Evolutionary conservation across 2,888 invertebrate genomes (phyloP), one percentile per base, ranked within the genome.

Genomic region (Nephrotoma appendiculata): DNA sequence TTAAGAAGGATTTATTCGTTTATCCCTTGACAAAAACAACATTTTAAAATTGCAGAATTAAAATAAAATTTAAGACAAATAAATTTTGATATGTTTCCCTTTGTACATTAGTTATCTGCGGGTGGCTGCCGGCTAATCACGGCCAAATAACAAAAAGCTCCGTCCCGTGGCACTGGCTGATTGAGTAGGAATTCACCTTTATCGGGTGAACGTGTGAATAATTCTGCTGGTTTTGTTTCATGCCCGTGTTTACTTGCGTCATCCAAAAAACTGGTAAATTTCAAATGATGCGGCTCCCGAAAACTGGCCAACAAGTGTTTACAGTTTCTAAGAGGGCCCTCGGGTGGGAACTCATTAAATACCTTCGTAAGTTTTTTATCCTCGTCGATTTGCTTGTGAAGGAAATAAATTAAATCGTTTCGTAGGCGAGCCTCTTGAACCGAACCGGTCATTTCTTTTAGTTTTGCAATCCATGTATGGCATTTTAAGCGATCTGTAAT

Each of bases 1-100:
- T 91, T 83, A 91, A 91, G 83, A 88, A 90, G 45, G 89, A 89
- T 85, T 88, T 91, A 11, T 89, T 89, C 71, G 89, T 91, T 2
- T 91, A 89, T 88, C 91, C 91, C 45, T 89, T 89, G 45, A 89
- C 89, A 0, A 89, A 90, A 88, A 89, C 88, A 5, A 42, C 41
- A 41, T 42, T 84, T 15, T 84, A 84, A 42, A 43, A n/a, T 42
- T 84, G 3, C 15, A 43, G 19, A 43, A 84, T 84, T 84, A 2
- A 84, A 42, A 84, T 42, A 84, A 84, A 84, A 42, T 42, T 48
- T 48, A 48, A 48, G n/a, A 42, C 11, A 84, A 84, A 84, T 84
- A 12, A 84, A 31, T 31, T 71, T 71, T 31, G 5, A 71, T 7
- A 7, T 84, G 3, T 84, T 84, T 42, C 3, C n/a, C 1, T 42